phyloP scores from a whole-genome alignment of 2,797 vertebrate genomes.

The Coccyzus lansbergi region DNA sequence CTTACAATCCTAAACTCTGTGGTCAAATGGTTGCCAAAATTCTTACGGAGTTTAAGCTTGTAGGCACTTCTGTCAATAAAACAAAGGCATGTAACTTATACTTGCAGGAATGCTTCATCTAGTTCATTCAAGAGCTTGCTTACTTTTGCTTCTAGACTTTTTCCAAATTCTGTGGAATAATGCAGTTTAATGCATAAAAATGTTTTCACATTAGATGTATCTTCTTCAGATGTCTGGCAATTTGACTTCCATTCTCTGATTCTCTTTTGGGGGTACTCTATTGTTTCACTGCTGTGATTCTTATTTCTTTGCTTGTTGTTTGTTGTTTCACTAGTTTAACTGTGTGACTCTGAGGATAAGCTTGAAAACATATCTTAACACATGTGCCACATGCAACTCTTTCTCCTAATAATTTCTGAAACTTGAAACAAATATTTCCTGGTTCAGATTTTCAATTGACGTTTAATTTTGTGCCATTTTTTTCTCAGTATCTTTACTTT shows the following conservation, averaged over 20 bases:
- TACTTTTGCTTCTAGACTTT: not conserved
- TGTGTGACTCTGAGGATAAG: not conserved
- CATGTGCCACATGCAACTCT: no score
- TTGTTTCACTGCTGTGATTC: not conserved
- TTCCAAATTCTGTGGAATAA: not conserved
- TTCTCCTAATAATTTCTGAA: not conserved
- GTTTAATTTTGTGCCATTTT: not conserved
- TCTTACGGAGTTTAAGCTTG: not conserved
- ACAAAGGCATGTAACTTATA: not conserved
- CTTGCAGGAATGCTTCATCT: not conserved
- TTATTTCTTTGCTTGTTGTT: not conserved
- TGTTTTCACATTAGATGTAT: fast-evolving
- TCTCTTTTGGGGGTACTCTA: fast-evolving
- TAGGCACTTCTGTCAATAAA: not conserved
- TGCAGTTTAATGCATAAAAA: not conserved
- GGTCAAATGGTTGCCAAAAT: not conserved
- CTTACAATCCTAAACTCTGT: not conserved
- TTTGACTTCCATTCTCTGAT: fast-evolving
- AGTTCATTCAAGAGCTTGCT: not conserved
- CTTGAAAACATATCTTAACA: not conserved
- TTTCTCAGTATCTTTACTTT: not conserved
- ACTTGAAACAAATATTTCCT: not conserved
- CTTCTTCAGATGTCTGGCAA: not conserved
- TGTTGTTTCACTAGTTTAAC: not conserved
- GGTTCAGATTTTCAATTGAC: not conserved